A percentile compares a stretch with the other conserved stretches of the same genome.
phyloP scores from a whole-genome alignment of 2,888 invertebrate species.

The Monoplex corrugatus region DNA sequence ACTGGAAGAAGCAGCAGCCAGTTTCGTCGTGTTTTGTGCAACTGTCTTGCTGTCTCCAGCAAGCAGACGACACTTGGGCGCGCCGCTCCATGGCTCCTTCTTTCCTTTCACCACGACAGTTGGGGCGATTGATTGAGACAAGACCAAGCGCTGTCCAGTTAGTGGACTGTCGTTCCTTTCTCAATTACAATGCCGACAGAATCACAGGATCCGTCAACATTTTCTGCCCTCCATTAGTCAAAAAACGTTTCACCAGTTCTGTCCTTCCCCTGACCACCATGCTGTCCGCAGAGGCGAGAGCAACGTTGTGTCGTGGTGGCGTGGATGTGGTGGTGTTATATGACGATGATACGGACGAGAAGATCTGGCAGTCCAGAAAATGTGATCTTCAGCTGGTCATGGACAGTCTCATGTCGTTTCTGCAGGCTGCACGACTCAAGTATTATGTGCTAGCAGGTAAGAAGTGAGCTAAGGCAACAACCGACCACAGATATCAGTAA shows the following conservation, averaged over 20 bases:
- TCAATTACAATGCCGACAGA: conserved; percentile 72
- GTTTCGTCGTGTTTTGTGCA: not conserved
- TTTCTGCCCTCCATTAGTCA: conserved; percentile 76
- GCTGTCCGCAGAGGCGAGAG: conserved; percentile 68
- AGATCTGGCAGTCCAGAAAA: conserved; percentile 52
- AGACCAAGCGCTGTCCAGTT: conserved; percentile 56
- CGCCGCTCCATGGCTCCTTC: conserved; percentile 27
- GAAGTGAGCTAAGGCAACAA: not conserved
- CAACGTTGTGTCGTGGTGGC: conserved; percentile 64
- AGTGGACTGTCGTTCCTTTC: conserved; percentile 75
- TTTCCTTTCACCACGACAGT: conserved; percentile 55
- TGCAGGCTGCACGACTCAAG: conserved; percentile 56
- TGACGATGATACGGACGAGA: conserved; percentile 61
- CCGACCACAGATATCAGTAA: too few relatives aligned
- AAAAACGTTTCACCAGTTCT: conserved; percentile 65
- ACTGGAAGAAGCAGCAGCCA: not conserved
- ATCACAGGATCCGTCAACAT: conserved; percentile 72
- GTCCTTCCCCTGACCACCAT: conserved; percentile 71
- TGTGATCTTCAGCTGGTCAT: conserved; percentile 65
- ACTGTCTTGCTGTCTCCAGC: not conserved
- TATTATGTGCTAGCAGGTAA: conserved; percentile 57
- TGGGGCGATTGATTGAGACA: conserved; percentile 59
- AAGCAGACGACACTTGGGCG: not conserved
- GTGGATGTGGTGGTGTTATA: conserved; percentile 66
- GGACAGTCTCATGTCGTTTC: conserved; percentile 63